Evolutionary conservation across 2,113 vertebrate species (phyloP), one percentile per base, ranked within the genome.

Genomic region (Stegastes partitus): DNA sequence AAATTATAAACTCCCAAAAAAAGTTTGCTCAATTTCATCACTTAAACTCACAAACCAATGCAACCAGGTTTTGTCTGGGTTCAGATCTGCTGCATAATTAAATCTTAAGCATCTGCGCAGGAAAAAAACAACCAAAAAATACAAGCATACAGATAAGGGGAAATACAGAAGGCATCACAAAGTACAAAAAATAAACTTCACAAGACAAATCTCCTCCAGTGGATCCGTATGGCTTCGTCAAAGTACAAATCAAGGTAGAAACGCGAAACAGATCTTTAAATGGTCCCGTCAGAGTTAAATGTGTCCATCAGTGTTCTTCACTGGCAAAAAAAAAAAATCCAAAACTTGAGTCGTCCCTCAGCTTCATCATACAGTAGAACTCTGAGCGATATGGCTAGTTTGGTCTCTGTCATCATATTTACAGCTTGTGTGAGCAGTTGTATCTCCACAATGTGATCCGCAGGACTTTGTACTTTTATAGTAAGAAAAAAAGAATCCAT

Each of bases 321-420:
- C 62, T 57, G 54, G 74, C 66, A 78, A 69, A 67, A 67, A 63
- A 25, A 66, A 73, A 51, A 68, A 42, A n/a, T 0, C 11, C 45
- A 7, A 37, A 69, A 65, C 10, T 11, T 11, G 2, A 8, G 1
- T 50, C 19, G 8, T 7, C 7, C n/a, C 6, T 50, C n/a, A 34
- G 10, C 31, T 9, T 8, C 10, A 31, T 7, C 2, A 7, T 34
- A 34, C 19, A 6, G 1, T 50, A 50, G 76, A 77, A 74, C 31
- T 69, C 11, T 1, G 2, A 73, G 0, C 66, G 75, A 74, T 63
- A 88, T 86, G 34, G 81, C 78, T 81, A 0, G 16, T 91, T 89
- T 84, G 82, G 85, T 90, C 83, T 87, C 53, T 56, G 68, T 4
- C 53, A 54, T 55, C 34, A 42, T 50, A 44, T 55, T 75, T 63